These are phyloP conservation scores for Ostrea denselamellosa DNA, from an alignment of 1,140 invertebrate species.

Conservation along the genomic window DNA sequence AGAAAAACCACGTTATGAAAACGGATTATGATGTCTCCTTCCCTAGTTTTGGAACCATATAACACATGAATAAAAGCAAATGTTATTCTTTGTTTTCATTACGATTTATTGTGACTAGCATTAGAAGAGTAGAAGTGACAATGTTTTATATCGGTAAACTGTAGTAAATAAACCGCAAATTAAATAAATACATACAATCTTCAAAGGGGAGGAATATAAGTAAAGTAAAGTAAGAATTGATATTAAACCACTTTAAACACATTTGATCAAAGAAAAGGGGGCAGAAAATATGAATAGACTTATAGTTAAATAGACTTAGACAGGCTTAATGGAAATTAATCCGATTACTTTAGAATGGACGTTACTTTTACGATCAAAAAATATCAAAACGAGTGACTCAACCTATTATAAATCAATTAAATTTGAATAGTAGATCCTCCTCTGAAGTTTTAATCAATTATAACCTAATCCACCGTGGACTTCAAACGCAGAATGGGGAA, in stretches of 20 bases:
- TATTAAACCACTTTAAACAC: constrained; percentile 28
- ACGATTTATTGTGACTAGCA: background rate
- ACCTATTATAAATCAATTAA: constrained; percentile 18
- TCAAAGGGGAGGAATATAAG: constrained; percentile 4
- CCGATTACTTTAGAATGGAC: background rate
- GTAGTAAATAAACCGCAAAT: constrained; percentile 26
- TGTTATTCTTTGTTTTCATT: constrained; percentile 3
- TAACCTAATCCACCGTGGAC: background rate
- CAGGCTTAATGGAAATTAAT: background rate
- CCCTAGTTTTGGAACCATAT: background rate
- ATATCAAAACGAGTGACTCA: constrained; percentile 20
- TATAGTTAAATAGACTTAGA: background rate
- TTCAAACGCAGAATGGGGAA: background rate
- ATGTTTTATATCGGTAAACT: background rate
- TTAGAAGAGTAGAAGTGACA: background rate
- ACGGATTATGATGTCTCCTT: background rate
- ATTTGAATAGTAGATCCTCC: constrained; percentile 11
- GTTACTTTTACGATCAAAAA: background rate
- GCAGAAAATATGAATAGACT: background rate
- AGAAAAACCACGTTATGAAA: constrained; percentile 15
- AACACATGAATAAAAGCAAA: constrained; percentile 10
- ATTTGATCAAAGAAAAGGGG: background rate
- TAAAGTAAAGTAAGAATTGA: background rate
- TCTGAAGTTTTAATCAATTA: background rate
- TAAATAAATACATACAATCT: constrained; percentile 3